Base-by-base conservation (phyloP, 1,140 invertebrate genomes). In the Drosophila trapezifrons region DNA sequence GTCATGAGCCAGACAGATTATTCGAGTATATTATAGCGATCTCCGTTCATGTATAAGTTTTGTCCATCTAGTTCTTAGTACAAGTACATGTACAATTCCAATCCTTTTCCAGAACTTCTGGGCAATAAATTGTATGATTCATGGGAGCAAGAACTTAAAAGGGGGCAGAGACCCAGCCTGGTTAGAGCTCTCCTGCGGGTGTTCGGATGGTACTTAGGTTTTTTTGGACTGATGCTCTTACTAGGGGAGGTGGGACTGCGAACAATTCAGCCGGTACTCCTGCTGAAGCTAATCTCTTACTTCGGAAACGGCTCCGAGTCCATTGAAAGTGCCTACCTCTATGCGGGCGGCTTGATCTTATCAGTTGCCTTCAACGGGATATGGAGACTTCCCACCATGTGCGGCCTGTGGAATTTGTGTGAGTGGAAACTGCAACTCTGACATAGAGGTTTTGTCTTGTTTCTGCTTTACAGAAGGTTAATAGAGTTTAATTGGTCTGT, bases 321-420 rank as follows among this genome's bases (percentile, higher is more conserved):
- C 40, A 63, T 63, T 3, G 58, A 92, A 92, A 91, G 89, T 40
- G 95, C 95, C 2, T 95, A 95, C 76, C 89, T 94, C 20, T 96
- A 95, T 92, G 95, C 95, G 0, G 92, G 80, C 0, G 94, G 93
- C 1, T 94, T 98, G 29, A 94, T 96, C n/a, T 32, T 96, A 0
- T 94, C 79, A 94, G 95, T 8, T 37, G 93, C 95, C 0, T 57
- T 97, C 20, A 95, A 95, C 71, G 94, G 95, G 6, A 92, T 97
- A 37, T 92, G 96, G 6, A 94, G 95, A 75, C 97, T 98, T 93
- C 95, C 95, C 1, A 96, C 96, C 84, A 95, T 97, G 93, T 95
- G 97, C 90, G 94, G 93, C 22, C 92, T 96, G 2, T 92, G 94
- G 71, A 95, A 96, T 76, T 93, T 96, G 62, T 96, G 96, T 76